Evolutionary conservation across 2,888 invertebrate genomes (phyloP), one percentile per base, ranked within the genome.

Genomic region (Syrista parreyssii): DNA sequence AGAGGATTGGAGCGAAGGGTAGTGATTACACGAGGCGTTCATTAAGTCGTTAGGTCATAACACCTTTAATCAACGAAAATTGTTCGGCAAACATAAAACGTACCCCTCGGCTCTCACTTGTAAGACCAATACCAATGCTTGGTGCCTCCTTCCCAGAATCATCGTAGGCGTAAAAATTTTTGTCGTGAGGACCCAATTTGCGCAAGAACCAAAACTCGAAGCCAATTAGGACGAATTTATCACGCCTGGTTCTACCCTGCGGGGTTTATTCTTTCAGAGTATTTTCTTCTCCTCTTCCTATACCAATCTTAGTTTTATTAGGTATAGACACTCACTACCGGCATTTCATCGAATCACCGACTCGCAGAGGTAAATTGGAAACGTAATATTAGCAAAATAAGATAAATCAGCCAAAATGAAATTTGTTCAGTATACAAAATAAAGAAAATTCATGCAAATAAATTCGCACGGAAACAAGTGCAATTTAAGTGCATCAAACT

Each of bases 41-140:
- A 81, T 81, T 81, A 81, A 81, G 81, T 81, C 81, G 79, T 81
- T 81, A 79, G 76, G 76, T 81, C 78, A 78, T 81, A 81, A 81
- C 81, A 81, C 81, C 81, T 81, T 75, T 77, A 77, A 81, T 81
- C 81, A 80, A 75, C 76, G 81, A 75, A 78, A 78, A 81, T 81
- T 79, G 77, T 80, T 80, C 81, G 79, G 79, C 79, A 80, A 81
- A 81, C 79, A 79, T 79, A 79, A 81, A 81, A 81, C 77, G 81
- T 69, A 30, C 40, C 73, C 71, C 1, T 23, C 23, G 55, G 55
- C 55, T 55, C 55, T 55, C 55, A 6, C 55, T 55, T 9, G 55
- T 40, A 55, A 23, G 55, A 23, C 23, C 55, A 55, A 55, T 55
- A 6, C 23, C 55, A 9, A 55, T 1, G 23, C 23, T 23, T 9